Evolutionary conservation across 1,140 invertebrate species (phyloP), one percentile per base, ranked within the genome.

Genomic region (Drosophila repleta): DNA sequence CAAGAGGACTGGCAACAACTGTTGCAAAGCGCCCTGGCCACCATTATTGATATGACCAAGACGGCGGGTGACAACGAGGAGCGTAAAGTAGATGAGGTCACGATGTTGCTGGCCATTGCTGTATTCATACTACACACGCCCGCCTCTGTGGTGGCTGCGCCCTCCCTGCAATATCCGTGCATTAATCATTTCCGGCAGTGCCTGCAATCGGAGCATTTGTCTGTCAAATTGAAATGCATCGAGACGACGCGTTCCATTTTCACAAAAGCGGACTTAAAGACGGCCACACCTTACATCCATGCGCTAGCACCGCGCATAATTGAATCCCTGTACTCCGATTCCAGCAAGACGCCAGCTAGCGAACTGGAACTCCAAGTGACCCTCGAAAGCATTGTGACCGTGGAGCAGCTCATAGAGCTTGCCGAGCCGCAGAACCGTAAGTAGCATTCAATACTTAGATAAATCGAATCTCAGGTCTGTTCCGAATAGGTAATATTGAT

Each of bases 151-250:
- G 94, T 96, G 8, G 93, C 94, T 35, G 95, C 95, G 7, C 95
- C 96, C 1, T 96, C 97, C 80, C 92, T 99, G 26, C 96, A 97
- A 90, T 97, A 97, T 93, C 97, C 97, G 1, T 97, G 97, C 85
- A 96, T 99, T 72, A 98, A 99, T 93, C 95, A 98, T 74, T 98
- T 98, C 90, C 94, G 96, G 51, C 96, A 97, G 74, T 96, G 96
- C 78, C 94, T 99, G 69, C 96, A 97, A 85, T 96, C 95, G 52
- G 90, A 91, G 48, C 87, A 90, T 70, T 62, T 90, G 51, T 81
- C 96, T 94, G 94, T 97, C 0, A 94, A 94, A 90, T 82, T 97
- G 18, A 96, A 96, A 90, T 96, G 96, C 81, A 94, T 97, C 24
- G 95, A 97, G 91, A 96, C 95, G 1, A 92, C 97, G 8, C 93